Conservation (phyloP, 2,113 vertebrate species). For the Hydrolagus affinis region DNA sequence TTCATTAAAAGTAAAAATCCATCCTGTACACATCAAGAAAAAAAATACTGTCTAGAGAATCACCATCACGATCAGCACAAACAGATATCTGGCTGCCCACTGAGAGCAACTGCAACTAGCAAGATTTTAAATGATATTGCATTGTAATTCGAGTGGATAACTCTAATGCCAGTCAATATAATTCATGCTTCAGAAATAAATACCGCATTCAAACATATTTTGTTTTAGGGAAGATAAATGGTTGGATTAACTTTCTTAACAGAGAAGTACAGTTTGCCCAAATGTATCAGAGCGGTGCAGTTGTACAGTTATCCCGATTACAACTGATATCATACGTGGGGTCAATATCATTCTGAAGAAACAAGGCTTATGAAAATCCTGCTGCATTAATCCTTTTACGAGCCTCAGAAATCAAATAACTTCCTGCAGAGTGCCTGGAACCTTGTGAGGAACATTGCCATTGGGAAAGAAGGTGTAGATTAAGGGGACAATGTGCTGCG, state of each 20-base stretch:
- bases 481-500: constrained; percentile 42
- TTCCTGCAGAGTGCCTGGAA: constrained; percentile 44
- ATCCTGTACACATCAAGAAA: background rate
- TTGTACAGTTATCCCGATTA: constrained; percentile 33
- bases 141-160: background rate
- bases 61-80: background rate
- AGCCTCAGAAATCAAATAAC: constrained; percentile 50
- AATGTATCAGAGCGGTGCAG: constrained; percentile 17
- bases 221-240: background rate
- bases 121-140: constrained; percentile 7
- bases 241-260: background rate
- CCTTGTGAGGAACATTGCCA: constrained; percentile 43
- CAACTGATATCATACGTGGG: constrained; percentile 10
- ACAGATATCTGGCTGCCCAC: background rate
- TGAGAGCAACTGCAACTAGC: too few relatives aligned
- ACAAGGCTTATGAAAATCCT: constrained; percentile 48
- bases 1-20: constrained; percentile 15
- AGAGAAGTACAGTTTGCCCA: background rate
- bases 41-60: background rate
- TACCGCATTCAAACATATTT: background rate
- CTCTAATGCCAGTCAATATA: background rate
- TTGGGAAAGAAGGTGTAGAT: constrained; percentile 46
- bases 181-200: too few relatives aligned
- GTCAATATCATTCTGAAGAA: constrained; percentile 31
- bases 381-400: constrained; percentile 46